A percentile compares a stretch with the other conserved stretches of the same genome.
Evolutionary conservation across 2,888 invertebrate genomes (phyloP).

Genomic region (Gastrophysa polygoni): DNA sequence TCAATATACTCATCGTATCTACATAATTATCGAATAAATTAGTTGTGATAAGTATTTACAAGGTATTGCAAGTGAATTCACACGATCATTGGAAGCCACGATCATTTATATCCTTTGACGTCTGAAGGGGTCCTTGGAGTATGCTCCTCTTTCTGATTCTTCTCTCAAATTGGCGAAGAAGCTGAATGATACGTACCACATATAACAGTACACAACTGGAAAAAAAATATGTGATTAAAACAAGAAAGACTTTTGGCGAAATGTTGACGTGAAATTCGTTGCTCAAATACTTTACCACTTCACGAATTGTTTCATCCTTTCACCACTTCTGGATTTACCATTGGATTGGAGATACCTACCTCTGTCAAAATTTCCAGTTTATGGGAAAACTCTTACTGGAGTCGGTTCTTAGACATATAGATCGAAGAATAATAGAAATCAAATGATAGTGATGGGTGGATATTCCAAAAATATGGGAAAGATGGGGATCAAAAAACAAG

Average conservation of each 20-base stretch:
- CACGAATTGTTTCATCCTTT: too few relatives aligned
- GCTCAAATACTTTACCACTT: too few relatives aligned
- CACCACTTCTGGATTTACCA: too few relatives aligned
- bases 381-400: too few relatives aligned
- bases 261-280: too few relatives aligned
- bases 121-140: constrained; percentile 74
- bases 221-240: constrained; percentile 41
- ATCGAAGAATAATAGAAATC: too few relatives aligned
- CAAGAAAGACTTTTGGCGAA: neutral
- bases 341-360: too few relatives aligned
- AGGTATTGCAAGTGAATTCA: neutral
- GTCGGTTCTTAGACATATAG: too few relatives aligned
- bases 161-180: constrained; percentile 75
- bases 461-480: too few relatives aligned
- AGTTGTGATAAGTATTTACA: neutral
- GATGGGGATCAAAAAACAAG: too few relatives aligned
- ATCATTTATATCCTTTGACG: constrained; percentile 44
- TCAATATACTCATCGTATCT: neutral
- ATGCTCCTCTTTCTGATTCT: constrained; percentile 75
- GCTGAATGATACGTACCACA: constrained; percentile 85
- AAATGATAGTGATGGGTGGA: too few relatives aligned
- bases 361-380: too few relatives aligned
- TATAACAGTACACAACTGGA: constrained; percentile 78
- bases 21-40: neutral
- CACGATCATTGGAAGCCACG: neutral